Evolutionary conservation across 2,797 vertebrate species (phyloP), one percentile per base, ranked within the genome.

Genomic region (Anguilla marmorata): DNA sequence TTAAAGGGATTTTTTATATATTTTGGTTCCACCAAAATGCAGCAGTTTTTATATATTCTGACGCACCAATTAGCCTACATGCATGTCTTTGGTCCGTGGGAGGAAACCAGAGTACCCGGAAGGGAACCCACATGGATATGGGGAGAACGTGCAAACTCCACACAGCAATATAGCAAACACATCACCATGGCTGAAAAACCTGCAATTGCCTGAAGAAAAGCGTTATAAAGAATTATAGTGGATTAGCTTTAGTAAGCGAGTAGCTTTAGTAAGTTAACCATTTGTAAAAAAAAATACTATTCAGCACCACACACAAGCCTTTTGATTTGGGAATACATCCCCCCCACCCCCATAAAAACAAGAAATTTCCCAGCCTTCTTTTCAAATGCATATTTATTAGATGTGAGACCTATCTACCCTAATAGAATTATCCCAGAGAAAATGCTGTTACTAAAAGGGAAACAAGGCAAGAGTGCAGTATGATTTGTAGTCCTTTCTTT

Each of bases 391-490:
- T 99, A 98, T 96, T 97, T 99, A 90, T 97, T 97, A 94, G 95
- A 97, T 85, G 97, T 98, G 90, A 99, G 94, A 94, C 99, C 98
- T 91, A 99, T 97, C 98, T 98, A 99, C 9, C 96, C 98, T 96
- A 97, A 99, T 86, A 99, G 95, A 92, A 98, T 93, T 83, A 97
- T 93, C 7, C 98, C 98, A 99, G 88, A 87, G 93, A 30, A 90
- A 92, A 7, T 91, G 6, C 88, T 56, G 89, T 85, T 63, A 85
- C n/a, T 90, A 21, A 88, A 48, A 58, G 56, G 9, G 60, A 2
- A 69, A 50, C 7, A 33, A 60, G 12, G 4, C 16, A 87, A 83
- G 37, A 66, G 6, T 48, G 33, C 9, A 50, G 27, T 85, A 7
- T 16, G 66, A 79, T 45, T 37, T 41, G 48, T 37, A 76, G 83